A percentile compares a stretch with the other conserved stretches of the same genome.
Evolutionary conservation across 2,113 vertebrate species (phyloP).

Genomic region (Salvelinus alpinus): DNA sequence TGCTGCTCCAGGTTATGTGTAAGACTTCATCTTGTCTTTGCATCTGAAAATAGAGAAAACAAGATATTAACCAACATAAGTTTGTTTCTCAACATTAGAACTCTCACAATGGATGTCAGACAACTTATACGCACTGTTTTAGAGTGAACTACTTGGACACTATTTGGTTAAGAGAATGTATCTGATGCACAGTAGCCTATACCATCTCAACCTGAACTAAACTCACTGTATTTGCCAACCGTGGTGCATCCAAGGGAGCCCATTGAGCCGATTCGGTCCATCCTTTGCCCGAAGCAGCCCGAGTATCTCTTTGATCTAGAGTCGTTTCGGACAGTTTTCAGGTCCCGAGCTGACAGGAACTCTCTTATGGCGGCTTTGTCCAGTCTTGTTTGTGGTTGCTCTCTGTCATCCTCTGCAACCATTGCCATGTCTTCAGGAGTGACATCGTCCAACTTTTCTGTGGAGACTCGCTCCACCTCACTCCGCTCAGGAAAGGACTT

Average conservation of each 20-base stretch:
- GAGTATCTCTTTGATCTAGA: conserved; percentile 66
- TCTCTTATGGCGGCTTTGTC: conserved; percentile 42
- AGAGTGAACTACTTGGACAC: too few relatives aligned
- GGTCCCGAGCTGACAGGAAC: conserved; percentile 61
- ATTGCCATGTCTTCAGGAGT: conserved; percentile 28
- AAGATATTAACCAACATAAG: background rate
- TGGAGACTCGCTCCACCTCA: conserved; percentile 20
- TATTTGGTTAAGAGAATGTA: too few relatives aligned
- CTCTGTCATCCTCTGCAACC: conserved; percentile 10
- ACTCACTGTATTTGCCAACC: conserved; percentile 69
- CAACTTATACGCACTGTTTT: too few relatives aligned
- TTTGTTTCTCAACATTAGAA: background rate
- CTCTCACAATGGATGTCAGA: background rate
- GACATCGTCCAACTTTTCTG: conserved; percentile 26
- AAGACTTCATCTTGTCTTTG: conserved; percentile 73
- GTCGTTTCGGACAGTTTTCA: conserved; percentile 72
- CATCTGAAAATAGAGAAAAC: conserved; percentile 59
- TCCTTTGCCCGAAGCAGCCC: conserved; percentile 81
- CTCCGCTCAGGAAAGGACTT: conserved; percentile 60
- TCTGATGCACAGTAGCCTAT: background rate
- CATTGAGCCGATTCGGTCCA: conserved; percentile 85
- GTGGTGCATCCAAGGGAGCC: conserved; percentile 85
- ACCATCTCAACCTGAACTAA: background rate
- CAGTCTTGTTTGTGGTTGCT: conserved; percentile 15
- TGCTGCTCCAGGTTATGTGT: conserved; percentile 44